Evolutionary conservation across 2,888 invertebrate species (phyloP), one percentile per base, ranked within the genome.

Genomic region (Ectemnius lituratus): DNA sequence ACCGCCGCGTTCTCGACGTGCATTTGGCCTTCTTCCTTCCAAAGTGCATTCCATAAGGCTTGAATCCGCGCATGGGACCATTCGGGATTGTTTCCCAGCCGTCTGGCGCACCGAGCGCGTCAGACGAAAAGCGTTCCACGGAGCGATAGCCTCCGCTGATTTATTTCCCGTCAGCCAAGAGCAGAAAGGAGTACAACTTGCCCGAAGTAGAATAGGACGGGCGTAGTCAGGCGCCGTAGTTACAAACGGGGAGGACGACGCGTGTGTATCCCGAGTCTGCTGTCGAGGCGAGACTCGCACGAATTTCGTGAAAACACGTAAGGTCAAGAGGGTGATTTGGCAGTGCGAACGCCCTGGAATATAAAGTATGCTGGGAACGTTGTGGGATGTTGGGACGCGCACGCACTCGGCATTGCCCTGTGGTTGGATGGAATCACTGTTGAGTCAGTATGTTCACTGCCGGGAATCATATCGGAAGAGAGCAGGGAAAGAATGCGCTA

Each of bases 1-100:
- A 52, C 23, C 14, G 61, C 18, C 18, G 45, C 18, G 23, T 60
- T n/a, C 23, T 47, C 13, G 23, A 45, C 45, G 18, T 13, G 27
- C 37, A 16, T 20, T 52, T 47, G 16, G 64, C n/a, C 57, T 37
- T 65, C 76, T 68, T 67, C 69, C 69, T 71, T 64, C 72, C 74
- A 66, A 76, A 75, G 75, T 61, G 72, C 73, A 76, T 82, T 82
- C 78, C 80, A 78, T 78, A 76, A 82, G 74, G 73, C 65, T 65
- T 71, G 82, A 80, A 82, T 80, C 80, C 70, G 74, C 77, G 71
- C 64, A 71, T 63, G 67, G 60, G 70, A 81, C 79, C 79, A 70
- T 76, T 71, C 73, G 68, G 72, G 71, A 76, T 73, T 79, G 82
- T 76, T 75, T 70, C 68, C 70, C 58, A 63, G 65, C 65, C 56